These are phyloP conservation scores for Platorchestia sp. DNA, from an alignment of 1,140 invertebrate genomes.

Conservation along the genomic window DNA sequence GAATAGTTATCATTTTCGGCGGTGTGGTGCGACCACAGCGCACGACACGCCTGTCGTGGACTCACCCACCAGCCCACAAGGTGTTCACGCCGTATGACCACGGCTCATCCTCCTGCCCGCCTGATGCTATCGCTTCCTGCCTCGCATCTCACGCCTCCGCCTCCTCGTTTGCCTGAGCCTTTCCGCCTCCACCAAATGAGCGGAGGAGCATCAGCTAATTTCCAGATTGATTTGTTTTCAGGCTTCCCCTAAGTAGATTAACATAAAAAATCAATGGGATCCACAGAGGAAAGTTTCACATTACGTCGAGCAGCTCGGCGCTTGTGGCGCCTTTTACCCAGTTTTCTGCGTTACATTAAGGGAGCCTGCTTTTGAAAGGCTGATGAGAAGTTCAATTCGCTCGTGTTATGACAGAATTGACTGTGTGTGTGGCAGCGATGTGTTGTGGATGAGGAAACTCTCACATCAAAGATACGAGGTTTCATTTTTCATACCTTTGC, in stretches of 20 bases:
- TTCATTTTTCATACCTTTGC: too few species aligned
- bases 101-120: neutral
- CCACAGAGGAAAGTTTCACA: constrained; percentile 6
- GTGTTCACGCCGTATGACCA: neutral
- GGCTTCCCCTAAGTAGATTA: constrained; percentile 43
- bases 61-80: neutral
- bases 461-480: too few species aligned
- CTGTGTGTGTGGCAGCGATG: too few species aligned
- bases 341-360: neutral
- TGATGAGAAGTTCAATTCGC: neutral
- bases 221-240: constrained; percentile 53
- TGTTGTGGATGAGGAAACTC: too few species aligned
- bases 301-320: neutral
- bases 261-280: constrained; percentile 43
- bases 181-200: neutral
- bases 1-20: neutral
- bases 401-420: neutral
- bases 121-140: neutral
- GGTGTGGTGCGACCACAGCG: neutral
- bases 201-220: constrained; percentile 22
- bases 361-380: neutral
- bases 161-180: neutral
- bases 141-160: neutral
- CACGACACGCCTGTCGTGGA: neutral
- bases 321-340: neutral